Base-by-base conservation (phyloP, 2,113 vertebrate species). In the Hemichromis elongatus region DNA sequence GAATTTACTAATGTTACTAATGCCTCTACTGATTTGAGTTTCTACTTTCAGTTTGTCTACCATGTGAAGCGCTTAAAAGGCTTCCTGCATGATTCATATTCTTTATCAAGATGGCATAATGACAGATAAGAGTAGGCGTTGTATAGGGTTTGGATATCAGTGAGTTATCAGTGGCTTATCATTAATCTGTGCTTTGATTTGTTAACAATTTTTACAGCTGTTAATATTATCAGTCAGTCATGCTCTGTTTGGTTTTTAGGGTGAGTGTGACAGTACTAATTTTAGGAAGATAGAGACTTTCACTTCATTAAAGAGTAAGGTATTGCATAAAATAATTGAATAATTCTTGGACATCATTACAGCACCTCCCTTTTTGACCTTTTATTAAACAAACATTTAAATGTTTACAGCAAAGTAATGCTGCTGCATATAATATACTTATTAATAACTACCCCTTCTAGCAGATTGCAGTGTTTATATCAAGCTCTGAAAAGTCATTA, bases 251-350 rank as follows among this genome's bases (percentile, higher is more conserved):
- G 66, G 13, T 26, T 80, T 63, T 81, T 61, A 10, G 7, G n/a
- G 53, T 40, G 9, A 37, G 24, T 54, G 3, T 53, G 28, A 83
- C 4, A 56, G 52, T 50, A 53, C 70, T 40, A 45, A 87, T 86
- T 84, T 82, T 84, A 88, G 83, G 56, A 86, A 87, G 84, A 86
- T 85, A 14, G 63, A 68, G 55, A 90, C 89, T 93, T 91, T 92
- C 89, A 92, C 84, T 90, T 91, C 45, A 35, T 75, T 78, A 83
- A 86, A 81, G 18, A 77, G 7, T 61, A 59, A 82, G 53, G 11
- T 57, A 80, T 89, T 92, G 61, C 88, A 81, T 21, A 88, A 68
- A 84, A 61, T 47, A 16, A 37, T 26, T 54, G 2, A 11, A 61
- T 6, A 56, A 77, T 84, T 91, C 80, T 85, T 88, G 57, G 52